Conservation (phyloP, 2,888 invertebrate genomes). For the Tiphia femorata region DNA sequence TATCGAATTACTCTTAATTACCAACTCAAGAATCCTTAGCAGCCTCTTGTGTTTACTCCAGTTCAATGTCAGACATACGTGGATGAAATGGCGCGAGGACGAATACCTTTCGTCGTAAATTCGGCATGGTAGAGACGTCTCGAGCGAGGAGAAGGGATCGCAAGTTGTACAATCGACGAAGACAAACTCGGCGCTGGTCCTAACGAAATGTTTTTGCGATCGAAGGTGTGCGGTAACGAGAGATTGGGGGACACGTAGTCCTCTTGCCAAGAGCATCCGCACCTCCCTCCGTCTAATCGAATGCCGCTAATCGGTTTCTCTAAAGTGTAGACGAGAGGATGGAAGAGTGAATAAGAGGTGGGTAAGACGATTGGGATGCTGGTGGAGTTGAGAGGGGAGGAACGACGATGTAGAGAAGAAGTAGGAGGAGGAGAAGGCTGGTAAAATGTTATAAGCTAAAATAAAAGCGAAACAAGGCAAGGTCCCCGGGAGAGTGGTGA, state of each 20-base stretch:
- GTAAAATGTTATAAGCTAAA: constrained; percentile 59
- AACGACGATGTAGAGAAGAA: constrained; percentile 22
- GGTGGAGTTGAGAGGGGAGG: neutral
- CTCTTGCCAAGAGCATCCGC: constrained; percentile 41
- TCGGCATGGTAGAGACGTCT: neutral
- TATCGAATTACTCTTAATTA: too few species aligned
- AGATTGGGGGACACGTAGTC: too few species aligned
- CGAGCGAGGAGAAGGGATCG: too few species aligned
- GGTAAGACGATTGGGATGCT: too few species aligned
- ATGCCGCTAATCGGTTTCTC: too few species aligned
- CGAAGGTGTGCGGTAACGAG: constrained; percentile 3
- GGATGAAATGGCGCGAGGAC: constrained; percentile 24
- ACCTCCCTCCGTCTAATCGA: too few species aligned
- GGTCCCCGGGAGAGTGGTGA: constrained; percentile 44
- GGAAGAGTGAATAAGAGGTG: too few species aligned
- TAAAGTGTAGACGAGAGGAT: too few species aligned
- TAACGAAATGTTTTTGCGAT: constrained; percentile 13
- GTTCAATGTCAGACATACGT: constrained; percentile 1
- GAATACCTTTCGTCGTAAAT: neutral
- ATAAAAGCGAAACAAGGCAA: constrained; percentile 62
- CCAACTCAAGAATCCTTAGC: too few species aligned
- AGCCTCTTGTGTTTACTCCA: too few species aligned
- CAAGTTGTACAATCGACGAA: too few species aligned
- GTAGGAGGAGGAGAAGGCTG: constrained; percentile 38
- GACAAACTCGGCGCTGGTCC: too few species aligned